Base-by-base conservation (phyloP, 2,113 vertebrate genomes). In the Charina bottae region DNA sequence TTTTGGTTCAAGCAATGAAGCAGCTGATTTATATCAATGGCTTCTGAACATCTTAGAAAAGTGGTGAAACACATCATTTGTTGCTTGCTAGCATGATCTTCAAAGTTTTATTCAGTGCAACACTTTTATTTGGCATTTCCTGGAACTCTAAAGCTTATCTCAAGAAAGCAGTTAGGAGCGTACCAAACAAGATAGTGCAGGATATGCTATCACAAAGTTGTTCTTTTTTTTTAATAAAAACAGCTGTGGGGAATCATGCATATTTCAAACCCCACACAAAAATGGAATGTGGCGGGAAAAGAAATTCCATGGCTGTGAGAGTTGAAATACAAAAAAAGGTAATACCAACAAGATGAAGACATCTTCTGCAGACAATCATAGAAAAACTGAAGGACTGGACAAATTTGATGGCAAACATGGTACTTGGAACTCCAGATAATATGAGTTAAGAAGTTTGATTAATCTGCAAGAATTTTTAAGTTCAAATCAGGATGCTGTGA, bases 161-260 rank as follows among this genome's bases (percentile, higher is more conserved):
- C 86, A 64, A 49, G 13, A 6, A n/a, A 95, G 37, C 0, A 53
- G 90, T 83, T 58, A 53, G 87, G 59, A 88, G 90, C 1, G 21
- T 84, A 33, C 1, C 1, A 13, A 91, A 33, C 13, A 84, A 42
- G 87, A 42, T 2, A 10, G 0, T 0, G 87, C 78, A 10, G 1
- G 23, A 24, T 56, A 72, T 11, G 24, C 60, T 28, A 87, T 62
- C 60, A 78, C 53, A 5, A 28, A n/a, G 6, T 2, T 85, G 55
- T 91, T n/a, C n/a, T n/a, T 94, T 83, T 89, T 49, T 78, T 88
- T 56, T n/a, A 33, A 33, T 58, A 78, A 84, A 53, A 2, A 23
- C 42, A 83, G 53, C 1, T 92, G 83, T 6, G 23, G 58, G 85
- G 78, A 90, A 53, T 15, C 46, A 83, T 33, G 84, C 55, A 64